phyloP scores from a whole-genome alignment of 2,888 invertebrate species.

The Cheiracanthium punctorium region DNA sequence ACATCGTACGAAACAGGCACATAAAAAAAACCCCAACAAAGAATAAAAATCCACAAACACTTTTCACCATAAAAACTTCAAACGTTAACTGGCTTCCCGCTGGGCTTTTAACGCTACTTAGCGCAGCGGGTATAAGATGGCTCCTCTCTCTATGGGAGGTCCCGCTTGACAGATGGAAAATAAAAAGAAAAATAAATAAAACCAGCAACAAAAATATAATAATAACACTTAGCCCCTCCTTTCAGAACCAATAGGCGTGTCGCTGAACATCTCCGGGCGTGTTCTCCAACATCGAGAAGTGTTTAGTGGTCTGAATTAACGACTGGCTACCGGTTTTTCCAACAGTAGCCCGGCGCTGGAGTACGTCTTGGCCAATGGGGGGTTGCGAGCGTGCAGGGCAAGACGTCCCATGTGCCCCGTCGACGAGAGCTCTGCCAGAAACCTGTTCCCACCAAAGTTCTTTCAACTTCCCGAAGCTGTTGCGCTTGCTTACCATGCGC shows the following conservation, averaged over 20 bases:
- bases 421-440: slow-evolving; percentile 6
- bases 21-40: too few species aligned
- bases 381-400: not conserved
- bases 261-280: slow-evolving; percentile 46
- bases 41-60: not conserved
- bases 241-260: slow-evolving; percentile 44
- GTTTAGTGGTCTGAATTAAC: slow-evolving; percentile 53
- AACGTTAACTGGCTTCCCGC: not conserved
- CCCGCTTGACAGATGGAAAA: slow-evolving; percentile 10
- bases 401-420: slow-evolving; percentile 41
- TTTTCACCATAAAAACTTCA: not conserved
- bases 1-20: too few species aligned
- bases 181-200: slow-evolving; percentile 1
- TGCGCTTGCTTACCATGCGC: too few species aligned
- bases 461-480: too few species aligned
- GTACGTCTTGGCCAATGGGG: slow-evolving; percentile 33
- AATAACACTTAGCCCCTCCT: slow-evolving; percentile 33
- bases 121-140: not conserved
- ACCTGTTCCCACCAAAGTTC: slow-evolving; percentile 34
- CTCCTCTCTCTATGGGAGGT: slow-evolving; percentile 28
- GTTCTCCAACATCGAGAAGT: slow-evolving; percentile 17
- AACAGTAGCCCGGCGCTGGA: slow-evolving; percentile 38
- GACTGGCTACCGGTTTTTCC: slow-evolving; percentile 39
- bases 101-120: not conserved
- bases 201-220: slow-evolving; percentile 11